These are phyloP conservation scores for Drosophila repletoides DNA, from an alignment of 1,140 invertebrate species.

Conservation along the genomic window DNA sequence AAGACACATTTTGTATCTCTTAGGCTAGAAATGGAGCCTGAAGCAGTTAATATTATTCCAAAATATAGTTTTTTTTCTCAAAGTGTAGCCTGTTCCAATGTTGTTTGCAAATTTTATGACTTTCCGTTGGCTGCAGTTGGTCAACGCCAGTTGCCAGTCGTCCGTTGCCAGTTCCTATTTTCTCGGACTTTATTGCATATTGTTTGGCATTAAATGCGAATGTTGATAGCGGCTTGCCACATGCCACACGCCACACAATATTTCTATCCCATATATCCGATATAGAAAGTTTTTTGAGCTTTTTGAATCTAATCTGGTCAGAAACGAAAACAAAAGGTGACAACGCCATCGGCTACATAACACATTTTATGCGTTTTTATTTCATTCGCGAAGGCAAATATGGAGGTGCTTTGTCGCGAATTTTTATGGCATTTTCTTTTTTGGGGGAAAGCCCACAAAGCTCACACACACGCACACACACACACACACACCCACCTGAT, in stretches of 20 bases:
- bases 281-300: constrained; percentile 58
- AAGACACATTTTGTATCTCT: no score
- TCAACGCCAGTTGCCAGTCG: constrained; percentile 43
- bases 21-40: no score
- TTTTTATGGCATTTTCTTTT: constrained; percentile 59
- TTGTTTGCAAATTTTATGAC: constrained; percentile 69
- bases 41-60: no score
- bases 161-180: constrained; percentile 1
- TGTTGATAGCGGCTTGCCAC: constrained; percentile 13
- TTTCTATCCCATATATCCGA: constrained; percentile 9
- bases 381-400: constrained; percentile 40
- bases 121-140: constrained; percentile 64
- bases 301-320: constrained; percentile 69
- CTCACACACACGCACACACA: not conserved
- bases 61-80: not conserved
- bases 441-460: no score
- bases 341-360: constrained; percentile 38
- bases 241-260: constrained; percentile 42
- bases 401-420: constrained; percentile 46
- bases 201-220: constrained; percentile 30
- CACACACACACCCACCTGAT: constrained; percentile 3
- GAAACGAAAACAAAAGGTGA: constrained; percentile 22
- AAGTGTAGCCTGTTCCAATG: constrained; percentile 11
- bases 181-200: constrained; percentile 59
- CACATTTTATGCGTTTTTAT: constrained; percentile 74